These are phyloP conservation scores for Sebastes steindachneri DNA, from an alignment of 2,797 vertebrate genomes.

Conservation along the genomic window DNA sequence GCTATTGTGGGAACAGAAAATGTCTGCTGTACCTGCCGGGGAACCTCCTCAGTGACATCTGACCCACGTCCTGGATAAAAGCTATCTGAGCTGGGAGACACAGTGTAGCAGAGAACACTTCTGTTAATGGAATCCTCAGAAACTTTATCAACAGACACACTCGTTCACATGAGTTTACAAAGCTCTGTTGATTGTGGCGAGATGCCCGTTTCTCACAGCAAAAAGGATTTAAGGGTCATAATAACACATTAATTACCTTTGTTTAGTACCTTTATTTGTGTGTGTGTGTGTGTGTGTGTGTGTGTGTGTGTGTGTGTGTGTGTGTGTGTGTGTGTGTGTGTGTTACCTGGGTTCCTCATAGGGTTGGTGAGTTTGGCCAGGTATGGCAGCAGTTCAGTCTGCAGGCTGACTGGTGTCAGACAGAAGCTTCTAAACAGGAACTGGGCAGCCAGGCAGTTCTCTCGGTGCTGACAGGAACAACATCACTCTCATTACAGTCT, in stretches of 20 bases:
- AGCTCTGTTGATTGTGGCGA: not conserved
- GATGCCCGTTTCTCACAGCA: not conserved
- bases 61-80: slow-evolving; percentile 93
- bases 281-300: not conserved
- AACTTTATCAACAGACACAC: not conserved
- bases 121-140: not conserved
- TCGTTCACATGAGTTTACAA: not conserved
- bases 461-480: slow-evolving; percentile 83
- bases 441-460: slow-evolving; percentile 90
- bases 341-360: slow-evolving; percentile 92
- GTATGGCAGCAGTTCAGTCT: slow-evolving; percentile 92
- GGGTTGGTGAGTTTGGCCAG: slow-evolving; percentile 90
- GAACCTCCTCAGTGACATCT: slow-evolving; percentile 85
- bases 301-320: not conserved
- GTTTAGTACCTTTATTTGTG: not conserved
- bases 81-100: slow-evolving; percentile 89
- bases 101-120: not conserved
- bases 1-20: not conserved
- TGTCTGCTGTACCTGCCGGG: slow-evolving; percentile 85
- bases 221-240: not conserved
- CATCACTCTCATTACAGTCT: not conserved
- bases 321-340: not conserved
- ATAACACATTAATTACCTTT: not conserved
- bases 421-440: slow-evolving; percentile 92
- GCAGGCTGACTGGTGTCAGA: slow-evolving; percentile 87